Conservation (phyloP, 2,888 invertebrate species). For the Amblyteles armatorius region DNA sequence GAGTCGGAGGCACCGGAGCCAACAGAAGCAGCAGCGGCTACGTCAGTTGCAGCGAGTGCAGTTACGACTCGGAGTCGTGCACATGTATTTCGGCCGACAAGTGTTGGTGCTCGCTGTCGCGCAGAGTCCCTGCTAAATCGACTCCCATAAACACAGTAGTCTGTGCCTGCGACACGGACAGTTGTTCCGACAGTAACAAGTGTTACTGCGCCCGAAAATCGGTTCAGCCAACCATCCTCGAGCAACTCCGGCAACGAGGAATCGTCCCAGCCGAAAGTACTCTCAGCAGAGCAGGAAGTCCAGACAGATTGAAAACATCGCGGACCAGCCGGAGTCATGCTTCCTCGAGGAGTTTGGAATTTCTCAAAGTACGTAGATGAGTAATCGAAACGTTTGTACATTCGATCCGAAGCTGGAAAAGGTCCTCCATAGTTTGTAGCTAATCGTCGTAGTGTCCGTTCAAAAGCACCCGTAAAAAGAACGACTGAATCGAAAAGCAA, state of each 20-base stretch:
- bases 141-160: constrained; percentile 82
- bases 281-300: constrained; percentile 77
- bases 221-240: constrained; percentile 85
- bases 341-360: constrained; percentile 82
- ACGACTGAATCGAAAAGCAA: too few relatives aligned
- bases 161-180: constrained; percentile 94
- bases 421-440: too few relatives aligned
- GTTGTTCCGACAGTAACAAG: constrained; percentile 94
- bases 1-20: constrained; percentile 74
- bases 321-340: constrained; percentile 73
- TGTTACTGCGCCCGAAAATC: constrained; percentile 89
- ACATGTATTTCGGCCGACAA: constrained; percentile 91
- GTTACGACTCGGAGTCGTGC: constrained; percentile 94
- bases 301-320: constrained; percentile 75
- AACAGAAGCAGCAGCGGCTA: constrained; percentile 88
- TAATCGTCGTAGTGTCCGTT: too few relatives aligned
- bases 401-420: neutral
- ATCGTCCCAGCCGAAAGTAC: constrained; percentile 84
- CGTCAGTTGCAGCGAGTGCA: constrained; percentile 95
- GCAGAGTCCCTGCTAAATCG: constrained; percentile 80
- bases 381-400: neutral
- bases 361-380: constrained; percentile 78
- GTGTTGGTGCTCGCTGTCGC: constrained; percentile 92
- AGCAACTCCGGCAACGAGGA: constrained; percentile 85
- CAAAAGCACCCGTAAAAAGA: too few relatives aligned